A percentile compares a stretch with the other conserved stretches of the same genome.
Conservation (phyloP, 2,797 vertebrate species). For the Hybognathus amarus region DNA sequence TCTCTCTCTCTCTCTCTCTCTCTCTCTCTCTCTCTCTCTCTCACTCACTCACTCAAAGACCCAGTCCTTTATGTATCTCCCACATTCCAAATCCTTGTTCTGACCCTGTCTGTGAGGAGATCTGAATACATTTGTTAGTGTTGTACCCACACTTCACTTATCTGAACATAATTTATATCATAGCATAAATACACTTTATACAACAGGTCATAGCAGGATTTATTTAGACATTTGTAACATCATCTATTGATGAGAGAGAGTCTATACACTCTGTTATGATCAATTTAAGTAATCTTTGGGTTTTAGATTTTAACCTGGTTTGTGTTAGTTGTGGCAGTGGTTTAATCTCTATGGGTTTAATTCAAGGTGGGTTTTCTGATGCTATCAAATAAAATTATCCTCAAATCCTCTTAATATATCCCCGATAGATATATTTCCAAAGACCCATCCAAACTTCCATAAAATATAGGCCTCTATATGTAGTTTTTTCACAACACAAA, state of each 20-base stretch:
- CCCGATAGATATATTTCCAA: not conserved
- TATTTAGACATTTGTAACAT: not conserved
- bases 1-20: too few species aligned
- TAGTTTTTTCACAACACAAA: too few species aligned
- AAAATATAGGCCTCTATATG: too few species aligned
- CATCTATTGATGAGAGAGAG: not conserved
- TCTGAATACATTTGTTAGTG: not conserved
- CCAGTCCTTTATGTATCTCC: not conserved
- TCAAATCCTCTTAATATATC: too few species aligned
- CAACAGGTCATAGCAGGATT: not conserved
- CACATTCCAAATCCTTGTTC: not conserved
- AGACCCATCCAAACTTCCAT: not conserved
- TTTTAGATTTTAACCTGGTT: too few species aligned
- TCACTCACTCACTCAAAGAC: not conserved
- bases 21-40: too few species aligned
- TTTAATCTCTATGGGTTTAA: too few species aligned
- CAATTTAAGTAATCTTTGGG: not conserved
- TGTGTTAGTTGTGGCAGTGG: not conserved
- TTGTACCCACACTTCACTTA: not conserved
- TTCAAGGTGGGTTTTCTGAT: not conserved
- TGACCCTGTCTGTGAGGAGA: constrained; percentile 6
- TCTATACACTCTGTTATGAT: not conserved
- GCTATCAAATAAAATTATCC: not conserved
- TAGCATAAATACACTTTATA: not conserved
- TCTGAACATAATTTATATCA: not conserved